Percentiles rank a stretch among this genome's conserved stretches.
Conservation (phyloP, 2,888 invertebrate genomes). For the Herminia tarsipennalis region DNA sequence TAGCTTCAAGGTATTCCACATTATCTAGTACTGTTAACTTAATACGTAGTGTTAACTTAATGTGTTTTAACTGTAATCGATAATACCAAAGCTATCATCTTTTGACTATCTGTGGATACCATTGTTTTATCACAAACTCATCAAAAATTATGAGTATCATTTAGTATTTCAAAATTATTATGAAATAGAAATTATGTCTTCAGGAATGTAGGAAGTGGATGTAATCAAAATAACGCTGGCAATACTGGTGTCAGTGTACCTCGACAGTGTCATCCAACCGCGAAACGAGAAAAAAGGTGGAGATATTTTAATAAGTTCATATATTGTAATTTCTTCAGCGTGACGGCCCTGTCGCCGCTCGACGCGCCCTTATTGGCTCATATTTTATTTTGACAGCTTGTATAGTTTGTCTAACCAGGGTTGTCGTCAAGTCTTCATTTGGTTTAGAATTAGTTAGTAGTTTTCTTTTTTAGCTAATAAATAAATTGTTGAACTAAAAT, state of each 20-base stretch:
- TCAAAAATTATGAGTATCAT: constrained; percentile 1
- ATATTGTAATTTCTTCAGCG: constrained; percentile 73
- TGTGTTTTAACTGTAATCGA: constrained; percentile 4
- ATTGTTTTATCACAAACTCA: not conserved
- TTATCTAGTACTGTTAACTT: constrained; percentile 1
- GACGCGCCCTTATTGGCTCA: constrained; percentile 78
- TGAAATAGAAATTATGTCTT: constrained; percentile 21
- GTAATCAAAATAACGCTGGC: constrained; percentile 47
- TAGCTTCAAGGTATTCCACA: constrained; percentile 5
- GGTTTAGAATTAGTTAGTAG: no score
- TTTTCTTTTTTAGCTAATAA: no score
- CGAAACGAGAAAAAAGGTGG: constrained; percentile 73
- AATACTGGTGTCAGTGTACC: constrained; percentile 54
- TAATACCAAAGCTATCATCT: constrained; percentile 2
- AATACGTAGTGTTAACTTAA: not conserved
- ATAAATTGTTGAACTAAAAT: no score
- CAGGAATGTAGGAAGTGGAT: constrained; percentile 52
- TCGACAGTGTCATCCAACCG: constrained; percentile 69
- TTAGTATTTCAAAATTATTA: constrained; percentile 11
- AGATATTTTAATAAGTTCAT: constrained; percentile 83
- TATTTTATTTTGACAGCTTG: constrained; percentile 82
- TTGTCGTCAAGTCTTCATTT: constrained; percentile 40
- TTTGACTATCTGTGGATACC: not conserved
- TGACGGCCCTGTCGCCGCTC: constrained; percentile 78
- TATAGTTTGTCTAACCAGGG: constrained; percentile 61